Base-by-base conservation (phyloP, 2,797 vertebrate genomes). In the Trachurus trachurus region DNA sequence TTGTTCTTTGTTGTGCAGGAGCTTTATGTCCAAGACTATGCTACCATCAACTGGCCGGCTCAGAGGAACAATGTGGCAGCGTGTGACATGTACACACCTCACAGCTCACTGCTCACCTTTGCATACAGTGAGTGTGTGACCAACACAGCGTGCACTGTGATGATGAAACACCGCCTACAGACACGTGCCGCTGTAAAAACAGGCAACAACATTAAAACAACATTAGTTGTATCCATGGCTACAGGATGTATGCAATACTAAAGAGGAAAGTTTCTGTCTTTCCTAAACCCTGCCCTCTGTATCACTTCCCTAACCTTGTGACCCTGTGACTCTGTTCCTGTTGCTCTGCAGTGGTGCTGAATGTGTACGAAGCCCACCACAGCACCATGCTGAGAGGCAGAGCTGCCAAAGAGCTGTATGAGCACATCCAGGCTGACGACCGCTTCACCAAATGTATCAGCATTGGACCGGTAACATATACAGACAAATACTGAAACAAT, bases 381-480 rank as follows among this genome's bases (percentile, higher is more conserved):
- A 98, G 95, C 78, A 42, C 84, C 2, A 49, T 60, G 0, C 88
- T 99, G 82, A 95, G 98, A 76, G 92, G 87, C 26, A 83, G 79
- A 73, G 97, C 97, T 0, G 4, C 96, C 29, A 77, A 80, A 26
- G 94, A 96, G 68, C 93, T 99, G 16, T 99, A 96, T 0, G 95
- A 98, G 47, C 98, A 99, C 91, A 96, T 99, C 74, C 83, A 81
- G 44, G 98, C 97, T 0, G 98, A 99, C 1, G 98, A 99, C 83
- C 92, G 92, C 61, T 99, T 99, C 93, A 97, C 97, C 26, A 98
- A 98, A 68, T 96, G 95, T 67, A 96, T 99, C 90, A 99, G 98
- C 91, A 97, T 99, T 0, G 98, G 98, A 12, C 98, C 98, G 71
- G 98, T 99, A 92, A 61, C 2, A 15, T 0, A 54, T 49, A 57